Evolutionary conservation across 2,888 invertebrate species (phyloP).

Genomic region (Gymnocheta viridis): DNA sequence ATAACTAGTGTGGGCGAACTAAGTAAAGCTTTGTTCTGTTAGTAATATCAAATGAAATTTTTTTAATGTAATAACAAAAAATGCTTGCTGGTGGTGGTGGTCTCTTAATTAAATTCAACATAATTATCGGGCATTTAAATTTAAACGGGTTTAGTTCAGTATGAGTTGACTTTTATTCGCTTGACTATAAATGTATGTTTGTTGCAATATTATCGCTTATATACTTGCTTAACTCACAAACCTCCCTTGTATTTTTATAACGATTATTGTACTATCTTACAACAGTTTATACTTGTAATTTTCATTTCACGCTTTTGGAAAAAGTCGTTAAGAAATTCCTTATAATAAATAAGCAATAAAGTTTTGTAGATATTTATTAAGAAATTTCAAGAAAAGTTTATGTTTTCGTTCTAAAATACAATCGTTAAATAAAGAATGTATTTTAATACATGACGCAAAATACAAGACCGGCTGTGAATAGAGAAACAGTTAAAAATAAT

Average conservation of each 20-base stretch:
- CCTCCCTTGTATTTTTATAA: not conserved
- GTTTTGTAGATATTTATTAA: too few species aligned
- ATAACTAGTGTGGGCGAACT: not conserved
- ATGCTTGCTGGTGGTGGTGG: not conserved
- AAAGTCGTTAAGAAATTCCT: too few species aligned
- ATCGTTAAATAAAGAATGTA: not conserved
- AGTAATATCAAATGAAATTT: not conserved
- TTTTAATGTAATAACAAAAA: not conserved
- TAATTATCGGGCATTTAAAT: not conserved
- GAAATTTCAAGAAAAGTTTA: not conserved
- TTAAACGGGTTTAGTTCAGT: not conserved
- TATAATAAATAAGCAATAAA: too few species aligned
- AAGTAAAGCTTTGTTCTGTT: slow-evolving; percentile 10
- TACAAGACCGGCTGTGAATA: not conserved
- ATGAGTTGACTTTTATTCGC: slow-evolving; percentile 41
- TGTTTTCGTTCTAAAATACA: not conserved
- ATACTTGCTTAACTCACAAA: slow-evolving; percentile 2
- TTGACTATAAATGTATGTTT: slow-evolving; percentile 22
- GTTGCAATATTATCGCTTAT: slow-evolving; percentile 14
- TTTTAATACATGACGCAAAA: not conserved
- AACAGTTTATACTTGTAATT: too few species aligned
- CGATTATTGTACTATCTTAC: too few species aligned
- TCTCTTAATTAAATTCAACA: slow-evolving; percentile 20
- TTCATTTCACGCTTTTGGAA: too few species aligned
- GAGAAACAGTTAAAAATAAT: not conserved